phyloP scores from a whole-genome alignment of 1,140 invertebrate genomes.

The Nixonia krombeini region DNA sequence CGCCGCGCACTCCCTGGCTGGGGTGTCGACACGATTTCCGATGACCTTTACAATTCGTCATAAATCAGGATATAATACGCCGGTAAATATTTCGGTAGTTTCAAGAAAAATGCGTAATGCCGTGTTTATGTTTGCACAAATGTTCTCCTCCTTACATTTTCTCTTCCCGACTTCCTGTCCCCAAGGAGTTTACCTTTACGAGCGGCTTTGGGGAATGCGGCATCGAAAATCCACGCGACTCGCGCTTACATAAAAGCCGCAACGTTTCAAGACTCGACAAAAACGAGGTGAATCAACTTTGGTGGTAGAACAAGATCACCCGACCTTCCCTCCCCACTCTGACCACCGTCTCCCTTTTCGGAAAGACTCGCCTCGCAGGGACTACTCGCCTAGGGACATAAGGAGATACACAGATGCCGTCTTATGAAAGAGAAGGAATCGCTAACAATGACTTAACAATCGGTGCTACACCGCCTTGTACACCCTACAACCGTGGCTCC shows the following conservation, averaged over 20 bases:
- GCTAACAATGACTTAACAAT: conserved; percentile 42
- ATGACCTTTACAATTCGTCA: too few relatives aligned
- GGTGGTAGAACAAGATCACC: conserved; percentile 32
- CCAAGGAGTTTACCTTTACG: conserved; percentile 28
- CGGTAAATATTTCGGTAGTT: conserved; percentile 33
- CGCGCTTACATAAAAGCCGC: conserved; percentile 24
- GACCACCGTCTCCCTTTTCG: conserved; percentile 16
- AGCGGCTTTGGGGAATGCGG: conserved; percentile 25
- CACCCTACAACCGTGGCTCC: too few relatives aligned
- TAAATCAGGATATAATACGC: conserved; percentile 31
- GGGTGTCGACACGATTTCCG: too few relatives aligned
- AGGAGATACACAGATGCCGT: conserved; percentile 38
- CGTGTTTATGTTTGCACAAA: conserved; percentile 40
- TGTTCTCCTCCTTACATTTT: too few relatives aligned
- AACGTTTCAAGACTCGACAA: conserved; percentile 27
- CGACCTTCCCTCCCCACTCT: conserved; percentile 10
- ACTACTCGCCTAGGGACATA: conserved; percentile 30
- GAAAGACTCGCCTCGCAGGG: conserved; percentile 12
- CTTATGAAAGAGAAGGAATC: conserved; percentile 30
- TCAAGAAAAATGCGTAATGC: conserved; percentile 24
- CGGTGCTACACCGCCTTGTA: conserved; percentile 20
- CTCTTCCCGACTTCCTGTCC: too few relatives aligned
- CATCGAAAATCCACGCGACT: conserved; percentile 37
- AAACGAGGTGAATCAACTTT: conserved; percentile 41
- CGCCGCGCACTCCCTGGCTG: neutral